Conservation (phyloP, 2,113 vertebrate species). For the Okapia johnstoni region DNA sequence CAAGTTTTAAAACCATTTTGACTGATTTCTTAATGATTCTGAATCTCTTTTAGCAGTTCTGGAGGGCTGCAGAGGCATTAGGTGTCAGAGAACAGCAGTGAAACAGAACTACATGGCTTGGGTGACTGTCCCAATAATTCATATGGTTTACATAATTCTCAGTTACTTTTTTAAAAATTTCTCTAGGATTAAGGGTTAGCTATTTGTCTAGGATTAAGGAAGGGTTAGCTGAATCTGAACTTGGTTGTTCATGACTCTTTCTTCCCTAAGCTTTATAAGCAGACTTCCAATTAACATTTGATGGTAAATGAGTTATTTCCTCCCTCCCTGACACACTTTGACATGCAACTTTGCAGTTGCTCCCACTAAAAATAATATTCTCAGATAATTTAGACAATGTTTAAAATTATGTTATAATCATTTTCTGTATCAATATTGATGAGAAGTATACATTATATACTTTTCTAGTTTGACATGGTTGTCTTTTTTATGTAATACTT, state of each 20-base stretch:
- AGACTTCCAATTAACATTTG: not conserved
- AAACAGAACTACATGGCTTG: not conserved
- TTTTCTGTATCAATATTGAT: not conserved
- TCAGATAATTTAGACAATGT: not conserved
- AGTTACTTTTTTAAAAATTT: not conserved
- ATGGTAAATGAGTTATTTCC: not conserved
- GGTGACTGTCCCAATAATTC: not conserved
- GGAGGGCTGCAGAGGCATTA: not conserved
- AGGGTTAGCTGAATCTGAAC: not conserved
- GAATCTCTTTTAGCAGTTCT: not conserved
- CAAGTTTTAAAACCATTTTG: not conserved
- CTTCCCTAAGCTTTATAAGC: not conserved
- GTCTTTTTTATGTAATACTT: not conserved
- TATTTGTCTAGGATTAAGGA: not conserved
- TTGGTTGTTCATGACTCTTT: not conserved
- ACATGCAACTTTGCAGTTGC: not conserved
- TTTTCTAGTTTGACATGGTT: not conserved
- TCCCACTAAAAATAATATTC: not conserved
- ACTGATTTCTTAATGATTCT: not conserved
- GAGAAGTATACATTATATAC: not conserved
- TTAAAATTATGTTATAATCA: conserved; percentile 16
- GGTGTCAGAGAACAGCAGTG: not conserved
- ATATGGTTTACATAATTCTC: not conserved
- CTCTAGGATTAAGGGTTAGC: not conserved
- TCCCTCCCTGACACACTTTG: not conserved